Percentiles rank a stretch among this genome's conserved stretches.
phyloP scores from a whole-genome alignment of 2,888 invertebrate genomes.

The Cephus pulcher region DNA sequence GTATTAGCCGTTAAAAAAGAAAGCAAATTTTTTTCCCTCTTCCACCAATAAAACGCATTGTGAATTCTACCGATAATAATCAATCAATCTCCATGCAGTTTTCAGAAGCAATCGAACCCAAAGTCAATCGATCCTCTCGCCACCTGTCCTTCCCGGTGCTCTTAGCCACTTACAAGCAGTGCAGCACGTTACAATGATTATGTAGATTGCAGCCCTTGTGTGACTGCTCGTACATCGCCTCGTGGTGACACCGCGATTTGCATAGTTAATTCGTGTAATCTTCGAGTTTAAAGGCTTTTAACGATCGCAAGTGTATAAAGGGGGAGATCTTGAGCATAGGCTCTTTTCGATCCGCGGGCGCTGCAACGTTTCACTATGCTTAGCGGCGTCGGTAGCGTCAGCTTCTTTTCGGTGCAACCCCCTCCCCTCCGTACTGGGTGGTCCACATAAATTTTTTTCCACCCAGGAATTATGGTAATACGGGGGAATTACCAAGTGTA shows the following conservation, averaged over 20 bases:
- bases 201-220: constrained; percentile 43
- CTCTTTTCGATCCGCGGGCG: too few relatives aligned
- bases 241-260: constrained; percentile 61
- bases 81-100: too few relatives aligned
- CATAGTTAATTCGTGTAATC: constrained; percentile 61
- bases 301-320: constrained; percentile 24
- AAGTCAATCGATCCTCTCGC: constrained; percentile 42
- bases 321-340: too few relatives aligned
- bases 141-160: constrained; percentile 49
- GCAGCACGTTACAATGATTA: constrained; percentile 50
- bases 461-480: constrained; percentile 62
- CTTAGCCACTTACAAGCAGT: constrained; percentile 52
- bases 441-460: constrained; percentile 56
- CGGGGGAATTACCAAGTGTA: constrained; percentile 54
- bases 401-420: constrained; percentile 2
- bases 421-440: constrained; percentile 51
- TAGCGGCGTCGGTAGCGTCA: constrained; percentile 11
- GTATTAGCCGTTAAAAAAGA: too few relatives aligned
- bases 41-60: too few relatives aligned
- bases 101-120: too few relatives aligned
- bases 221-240: constrained; percentile 45
- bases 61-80: too few relatives aligned
- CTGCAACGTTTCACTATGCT: background rate
- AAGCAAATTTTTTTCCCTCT: too few relatives aligned
- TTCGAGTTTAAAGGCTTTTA: constrained; percentile 48